Conservation (phyloP, 2,888 invertebrate genomes). For the Cerceris rybyensis region DNA sequence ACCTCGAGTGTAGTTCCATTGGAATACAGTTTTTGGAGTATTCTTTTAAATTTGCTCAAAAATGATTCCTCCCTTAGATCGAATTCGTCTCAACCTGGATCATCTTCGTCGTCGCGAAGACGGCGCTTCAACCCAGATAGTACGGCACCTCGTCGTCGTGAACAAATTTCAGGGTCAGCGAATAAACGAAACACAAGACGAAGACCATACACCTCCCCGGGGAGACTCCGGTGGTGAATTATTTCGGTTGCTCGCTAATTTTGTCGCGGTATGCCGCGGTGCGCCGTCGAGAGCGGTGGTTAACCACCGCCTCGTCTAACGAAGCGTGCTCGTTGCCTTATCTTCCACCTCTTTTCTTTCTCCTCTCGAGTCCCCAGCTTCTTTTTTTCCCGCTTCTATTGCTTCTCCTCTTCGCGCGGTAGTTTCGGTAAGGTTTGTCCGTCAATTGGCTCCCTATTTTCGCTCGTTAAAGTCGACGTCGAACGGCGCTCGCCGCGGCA, state of each 20-base stretch:
- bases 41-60: too few species aligned
- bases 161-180: slow-evolving; percentile 55
- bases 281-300: slow-evolving; percentile 16
- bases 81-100: too few species aligned
- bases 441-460: slow-evolving; percentile 52
- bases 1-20: too few species aligned
- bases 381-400: background rate
- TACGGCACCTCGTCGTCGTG: background rate
- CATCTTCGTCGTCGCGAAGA: too few species aligned
- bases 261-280: slow-evolving; percentile 52
- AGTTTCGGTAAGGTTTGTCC: slow-evolving; percentile 27
- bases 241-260: slow-evolving; percentile 68
- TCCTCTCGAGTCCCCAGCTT: background rate
- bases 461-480: slow-evolving; percentile 48
- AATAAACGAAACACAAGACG: slow-evolving; percentile 18
- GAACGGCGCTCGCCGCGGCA: slow-evolving; percentile 23
- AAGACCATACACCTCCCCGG: slow-evolving; percentile 39
- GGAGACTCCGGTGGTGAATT: slow-evolving; percentile 54
- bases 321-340: background rate
- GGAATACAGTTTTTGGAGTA: too few species aligned
- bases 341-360: slow-evolving; percentile 10
- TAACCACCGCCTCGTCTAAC: slow-evolving; percentile 30
- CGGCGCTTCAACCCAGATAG: too few species aligned
- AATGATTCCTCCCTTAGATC: too few species aligned
- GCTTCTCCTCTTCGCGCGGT: background rate